Evolutionary conservation across 1,140 invertebrate species (phyloP).

Genomic region (Laodelphax striatellus): DNA sequence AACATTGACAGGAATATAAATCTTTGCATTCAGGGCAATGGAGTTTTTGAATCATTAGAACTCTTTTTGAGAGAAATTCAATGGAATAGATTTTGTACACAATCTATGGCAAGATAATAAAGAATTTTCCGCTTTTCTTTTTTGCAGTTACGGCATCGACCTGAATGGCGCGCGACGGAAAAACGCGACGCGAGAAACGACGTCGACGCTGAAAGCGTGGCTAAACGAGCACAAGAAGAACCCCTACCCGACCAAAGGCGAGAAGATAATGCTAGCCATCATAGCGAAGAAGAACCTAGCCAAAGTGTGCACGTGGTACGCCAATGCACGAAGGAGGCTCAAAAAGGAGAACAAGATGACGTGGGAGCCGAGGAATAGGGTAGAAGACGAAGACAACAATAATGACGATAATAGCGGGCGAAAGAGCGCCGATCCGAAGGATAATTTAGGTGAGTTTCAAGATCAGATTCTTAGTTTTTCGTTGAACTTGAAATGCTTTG

Average conservation of each 20-base stretch:
- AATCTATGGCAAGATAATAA: too few relatives aligned
- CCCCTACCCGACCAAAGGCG: constrained; percentile 96
- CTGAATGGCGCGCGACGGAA: constrained; percentile 82
- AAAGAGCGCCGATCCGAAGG: constrained; percentile 71
- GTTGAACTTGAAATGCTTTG: too few relatives aligned
- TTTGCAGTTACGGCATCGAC: constrained; percentile 78
- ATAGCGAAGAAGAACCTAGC: constrained; percentile 98
- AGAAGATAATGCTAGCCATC: constrained; percentile 97
- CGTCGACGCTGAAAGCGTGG: constrained; percentile 94
- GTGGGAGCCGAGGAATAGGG: constrained; percentile 85
- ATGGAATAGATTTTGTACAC: too few relatives aligned
- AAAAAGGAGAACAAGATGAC: constrained; percentile 99
- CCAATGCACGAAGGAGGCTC: constrained; percentile 85
- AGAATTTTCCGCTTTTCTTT: neutral
- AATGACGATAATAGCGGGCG: constrained; percentile 64
- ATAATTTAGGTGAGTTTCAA: constrained; percentile 52
- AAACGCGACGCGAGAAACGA: constrained; percentile 95
- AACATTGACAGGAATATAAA: too few relatives aligned
- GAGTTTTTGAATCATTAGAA: too few relatives aligned
- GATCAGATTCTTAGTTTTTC: too few relatives aligned
- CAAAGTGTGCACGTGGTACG: constrained; percentile 98
- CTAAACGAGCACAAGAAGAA: constrained; percentile 98
- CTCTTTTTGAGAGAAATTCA: too few relatives aligned
- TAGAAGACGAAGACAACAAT: constrained; percentile 80
- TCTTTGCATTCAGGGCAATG: too few relatives aligned